phyloP scores from a whole-genome alignment of 2,888 invertebrate genomes.

The Polyommatus iphigenia region DNA sequence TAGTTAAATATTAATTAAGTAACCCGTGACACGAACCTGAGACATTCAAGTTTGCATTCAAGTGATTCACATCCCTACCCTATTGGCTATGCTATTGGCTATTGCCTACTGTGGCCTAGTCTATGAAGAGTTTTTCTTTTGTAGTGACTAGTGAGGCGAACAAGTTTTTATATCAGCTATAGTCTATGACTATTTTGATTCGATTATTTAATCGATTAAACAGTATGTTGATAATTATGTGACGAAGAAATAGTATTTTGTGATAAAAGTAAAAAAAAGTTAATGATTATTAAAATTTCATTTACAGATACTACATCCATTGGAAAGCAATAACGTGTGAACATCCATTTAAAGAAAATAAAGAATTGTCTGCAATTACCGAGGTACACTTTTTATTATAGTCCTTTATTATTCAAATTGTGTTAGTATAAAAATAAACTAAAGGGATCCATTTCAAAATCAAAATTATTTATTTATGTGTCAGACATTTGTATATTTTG shows the following conservation, averaged over 20 bases:
- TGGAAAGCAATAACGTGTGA: conserved; percentile 65
- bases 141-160: too few species aligned
- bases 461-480: neutral
- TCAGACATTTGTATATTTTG: neutral
- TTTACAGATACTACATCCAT: conserved; percentile 64
- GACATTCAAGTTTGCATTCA: too few species aligned
- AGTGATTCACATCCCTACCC: too few species aligned
- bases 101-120: too few species aligned
- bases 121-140: too few species aligned
- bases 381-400: conserved; percentile 60
- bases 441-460: neutral
- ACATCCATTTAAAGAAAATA: conserved; percentile 58
- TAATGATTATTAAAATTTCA: conserved; percentile 32
- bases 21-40: too few species aligned
- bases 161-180: too few species aligned
- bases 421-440: neutral
- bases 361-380: conserved; percentile 75
- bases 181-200: too few species aligned
- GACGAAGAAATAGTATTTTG: neutral
- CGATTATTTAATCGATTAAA: neutral
- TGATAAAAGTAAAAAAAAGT: neutral
- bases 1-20: too few species aligned
- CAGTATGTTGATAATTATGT: neutral
- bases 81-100: too few species aligned
- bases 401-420: neutral